These are phyloP conservation scores for Periplaneta americana DNA, from an alignment of 1,140 invertebrate species.

Conservation along the genomic window DNA sequence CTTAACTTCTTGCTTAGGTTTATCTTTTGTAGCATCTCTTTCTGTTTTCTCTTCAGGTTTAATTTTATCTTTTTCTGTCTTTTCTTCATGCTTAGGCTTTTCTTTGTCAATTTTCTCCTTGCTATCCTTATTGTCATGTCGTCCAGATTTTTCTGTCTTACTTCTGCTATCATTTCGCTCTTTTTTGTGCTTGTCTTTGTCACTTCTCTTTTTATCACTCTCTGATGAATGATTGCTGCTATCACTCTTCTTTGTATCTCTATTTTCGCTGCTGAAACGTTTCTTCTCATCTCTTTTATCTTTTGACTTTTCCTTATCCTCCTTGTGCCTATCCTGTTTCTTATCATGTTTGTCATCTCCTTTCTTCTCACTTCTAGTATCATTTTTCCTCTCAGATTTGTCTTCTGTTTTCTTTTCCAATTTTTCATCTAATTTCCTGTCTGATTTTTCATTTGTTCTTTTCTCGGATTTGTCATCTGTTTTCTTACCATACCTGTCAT, in stretches of 20 bases:
- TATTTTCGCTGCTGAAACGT: background rate
- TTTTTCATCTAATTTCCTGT: background rate
- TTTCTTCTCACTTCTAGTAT: background rate
- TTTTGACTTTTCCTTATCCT: background rate
- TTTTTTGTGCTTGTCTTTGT: constrained; percentile 8
- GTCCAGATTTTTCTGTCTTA: background rate
- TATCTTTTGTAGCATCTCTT: constrained; percentile 2
- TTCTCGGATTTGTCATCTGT: background rate
- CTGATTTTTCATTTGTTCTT: background rate
- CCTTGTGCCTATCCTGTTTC: background rate
- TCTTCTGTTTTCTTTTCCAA: background rate
- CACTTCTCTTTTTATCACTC: background rate
- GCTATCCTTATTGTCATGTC: background rate
- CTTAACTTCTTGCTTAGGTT: background rate
- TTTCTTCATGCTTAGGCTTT: background rate
- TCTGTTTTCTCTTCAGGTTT: constrained; percentile 8
- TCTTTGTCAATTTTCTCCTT: constrained; percentile 5
- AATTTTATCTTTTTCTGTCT: constrained; percentile 9
- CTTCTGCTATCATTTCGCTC: background rate
- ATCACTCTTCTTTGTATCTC: background rate
- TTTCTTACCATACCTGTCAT: constrained; percentile 1
- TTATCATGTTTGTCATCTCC: constrained; percentile 1
- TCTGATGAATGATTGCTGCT: background rate
- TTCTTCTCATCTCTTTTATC: background rate
- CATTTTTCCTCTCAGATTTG: background rate